Conservation (phyloP, 2,888 invertebrate genomes). For the Dugesia japonica region DNA sequence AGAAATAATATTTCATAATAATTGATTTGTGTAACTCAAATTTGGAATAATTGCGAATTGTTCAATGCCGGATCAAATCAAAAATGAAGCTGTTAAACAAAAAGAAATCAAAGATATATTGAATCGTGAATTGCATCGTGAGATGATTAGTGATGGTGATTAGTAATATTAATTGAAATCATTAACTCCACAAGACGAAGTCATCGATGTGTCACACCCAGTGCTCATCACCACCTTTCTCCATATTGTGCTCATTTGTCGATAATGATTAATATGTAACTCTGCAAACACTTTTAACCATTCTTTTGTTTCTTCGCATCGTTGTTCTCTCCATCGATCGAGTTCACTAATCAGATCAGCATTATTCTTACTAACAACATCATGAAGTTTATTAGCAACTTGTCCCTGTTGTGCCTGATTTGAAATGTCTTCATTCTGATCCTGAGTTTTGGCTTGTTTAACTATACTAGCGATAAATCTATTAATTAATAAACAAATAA, state of each 20-base stretch:
- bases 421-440: background rate
- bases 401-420: no score
- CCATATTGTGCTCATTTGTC: background rate
- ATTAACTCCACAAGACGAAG: no score
- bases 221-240: background rate
- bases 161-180: no score
- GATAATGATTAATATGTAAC: background rate
- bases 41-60: no score
- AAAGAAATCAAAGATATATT: no score
- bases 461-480: background rate
- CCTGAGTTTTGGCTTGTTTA: background rate
- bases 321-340: background rate
- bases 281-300: background rate
- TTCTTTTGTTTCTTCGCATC: background rate
- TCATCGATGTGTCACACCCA: no score
- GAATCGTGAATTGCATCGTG: no score
- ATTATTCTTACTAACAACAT: background rate
- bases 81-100: no score
- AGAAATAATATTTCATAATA: no score
- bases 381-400: background rate
- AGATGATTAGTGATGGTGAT: no score
- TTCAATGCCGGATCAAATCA: no score
- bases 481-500: background rate
- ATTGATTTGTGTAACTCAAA: no score
- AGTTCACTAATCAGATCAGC: background rate